Evolutionary conservation across 2,888 invertebrate species (phyloP).

Genomic region (Diadegma fenestrale): DNA sequence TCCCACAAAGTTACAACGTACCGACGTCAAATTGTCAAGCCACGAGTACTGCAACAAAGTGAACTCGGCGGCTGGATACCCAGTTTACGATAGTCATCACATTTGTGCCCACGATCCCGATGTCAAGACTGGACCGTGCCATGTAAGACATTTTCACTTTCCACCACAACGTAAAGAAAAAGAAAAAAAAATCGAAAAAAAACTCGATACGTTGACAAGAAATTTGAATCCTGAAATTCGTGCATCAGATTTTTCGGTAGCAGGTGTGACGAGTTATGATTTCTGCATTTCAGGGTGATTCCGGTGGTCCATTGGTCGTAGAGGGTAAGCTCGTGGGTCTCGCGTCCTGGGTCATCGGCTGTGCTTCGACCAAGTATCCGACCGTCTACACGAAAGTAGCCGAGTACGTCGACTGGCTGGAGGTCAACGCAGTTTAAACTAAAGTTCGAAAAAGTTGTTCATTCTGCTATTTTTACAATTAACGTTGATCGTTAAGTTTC

Average conservation of each 20-base stretch:
- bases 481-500: no score
- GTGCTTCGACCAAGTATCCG: conserved; percentile 75
- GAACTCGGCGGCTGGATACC: conserved; percentile 54
- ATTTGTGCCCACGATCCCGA: conserved; percentile 70
- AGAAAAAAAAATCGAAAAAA: neutral
- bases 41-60: conserved; percentile 84
- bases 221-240: neutral
- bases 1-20: conserved; percentile 85
- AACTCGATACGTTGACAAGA: neutral
- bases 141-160: conserved; percentile 62
- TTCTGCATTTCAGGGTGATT: conserved; percentile 77
- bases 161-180: neutral
- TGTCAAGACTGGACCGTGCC: conserved; percentile 69
- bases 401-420: conserved; percentile 75
- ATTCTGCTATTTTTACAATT: neutral
- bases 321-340: conserved; percentile 77
- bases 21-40: conserved; percentile 86
- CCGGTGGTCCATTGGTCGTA: conserved; percentile 79
- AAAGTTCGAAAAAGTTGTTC: neutral
- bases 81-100: conserved; percentile 66
- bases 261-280: neutral
- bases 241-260: neutral
- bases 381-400: conserved; percentile 78
- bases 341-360: conserved; percentile 79
- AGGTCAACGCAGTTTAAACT: conserved; percentile 64